A percentile compares a stretch with the other conserved stretches of the same genome.
Evolutionary conservation across 2,888 invertebrate species (phyloP).

Genomic region (Sussaba pulchella): DNA sequence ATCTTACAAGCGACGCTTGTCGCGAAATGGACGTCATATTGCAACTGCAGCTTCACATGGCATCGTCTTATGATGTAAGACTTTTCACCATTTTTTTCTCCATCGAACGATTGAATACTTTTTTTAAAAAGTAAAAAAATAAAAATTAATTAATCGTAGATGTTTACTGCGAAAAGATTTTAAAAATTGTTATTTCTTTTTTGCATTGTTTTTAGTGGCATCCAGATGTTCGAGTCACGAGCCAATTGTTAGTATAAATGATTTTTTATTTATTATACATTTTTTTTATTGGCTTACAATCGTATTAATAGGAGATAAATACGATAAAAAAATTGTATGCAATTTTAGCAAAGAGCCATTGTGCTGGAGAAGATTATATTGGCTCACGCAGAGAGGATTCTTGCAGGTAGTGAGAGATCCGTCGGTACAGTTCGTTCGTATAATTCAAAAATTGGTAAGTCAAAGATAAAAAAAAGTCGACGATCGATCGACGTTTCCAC

Average conservation of each 20-base stretch:
- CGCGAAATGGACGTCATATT: slow-evolving; percentile 91
- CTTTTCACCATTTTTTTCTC: not conserved
- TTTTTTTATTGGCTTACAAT: no score
- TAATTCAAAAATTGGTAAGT: slow-evolving; percentile 93
- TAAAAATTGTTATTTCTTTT: not conserved
- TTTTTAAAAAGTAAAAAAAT: slow-evolving; percentile 14
- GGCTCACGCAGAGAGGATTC: slow-evolving; percentile 91
- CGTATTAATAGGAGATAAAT: no score
- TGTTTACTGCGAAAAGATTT: not conserved
- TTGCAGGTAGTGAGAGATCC: slow-evolving; percentile 92
- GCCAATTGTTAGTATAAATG: slow-evolving; percentile 70
- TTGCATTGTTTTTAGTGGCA: slow-evolving; percentile 67
- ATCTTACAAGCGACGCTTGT: slow-evolving; percentile 91
- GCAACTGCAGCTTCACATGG: slow-evolving; percentile 90
- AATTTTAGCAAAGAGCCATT: slow-evolving; percentile 86
- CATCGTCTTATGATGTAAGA: slow-evolving; percentile 85
- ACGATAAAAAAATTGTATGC: slow-evolving; percentile 20
- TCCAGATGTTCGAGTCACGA: slow-evolving; percentile 53
- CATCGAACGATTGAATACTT: slow-evolving; percentile 75
- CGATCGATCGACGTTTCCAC: not conserved
- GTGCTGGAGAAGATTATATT: slow-evolving; percentile 90
- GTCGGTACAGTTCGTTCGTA: slow-evolving; percentile 90
- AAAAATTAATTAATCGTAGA: slow-evolving; percentile 1
- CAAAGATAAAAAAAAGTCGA: not conserved
- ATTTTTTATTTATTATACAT: not conserved